Base-by-base conservation (phyloP, 2,888 invertebrate species). In the Acronicta aceris region DNA sequence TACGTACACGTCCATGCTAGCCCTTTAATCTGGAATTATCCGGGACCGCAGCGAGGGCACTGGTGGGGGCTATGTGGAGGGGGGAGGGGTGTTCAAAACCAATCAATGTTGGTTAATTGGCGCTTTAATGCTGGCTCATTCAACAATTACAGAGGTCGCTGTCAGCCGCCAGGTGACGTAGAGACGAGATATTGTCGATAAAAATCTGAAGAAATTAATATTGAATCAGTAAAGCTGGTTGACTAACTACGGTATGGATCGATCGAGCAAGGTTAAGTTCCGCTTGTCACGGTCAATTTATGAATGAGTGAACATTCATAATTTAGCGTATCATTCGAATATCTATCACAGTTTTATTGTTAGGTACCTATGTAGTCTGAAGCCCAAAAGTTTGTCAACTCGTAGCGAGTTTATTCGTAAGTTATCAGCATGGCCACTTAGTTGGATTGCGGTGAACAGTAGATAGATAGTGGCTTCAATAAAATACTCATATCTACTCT, bases 21-120 rank as follows among this genome's bases (percentile, higher is more conserved):
- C 76, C 78, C 75, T 77, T 77, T 63, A 52, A 67, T 56, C 47
- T 57, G 42, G 45, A 66, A 74, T 65, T 49, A 74, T 52, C 52
- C 50, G 48, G 59, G 62, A 71, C 53, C 65, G 36, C 61, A 59
- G 50, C 51, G 21, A 13, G 54, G 42, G 58, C 42, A 33, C 46
- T 49, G 46, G 33, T 3, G 52, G 45, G 42, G 52, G 30, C 27
- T 30, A 43, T 21, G 55, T 43, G 41, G 45, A 10, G 47, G 47
- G 62, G 62, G 64, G 66, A 75, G 72, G 75, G 78, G 68, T 71
- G 83, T 81, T 84, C 83, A 87, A 88, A 90, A 90, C 91, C 92
- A 92, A 93, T 93, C 93, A 92, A 91, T 92, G 93, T 93, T 87
- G 85, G 85, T 89, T 93, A 93, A 93, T 93, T 93, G 93, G 85